Percentiles rank a stretch among this genome's conserved stretches.
Evolutionary conservation across 2,797 vertebrate species (phyloP).

Genomic region (Typhlichthys eigenmanni): DNA sequence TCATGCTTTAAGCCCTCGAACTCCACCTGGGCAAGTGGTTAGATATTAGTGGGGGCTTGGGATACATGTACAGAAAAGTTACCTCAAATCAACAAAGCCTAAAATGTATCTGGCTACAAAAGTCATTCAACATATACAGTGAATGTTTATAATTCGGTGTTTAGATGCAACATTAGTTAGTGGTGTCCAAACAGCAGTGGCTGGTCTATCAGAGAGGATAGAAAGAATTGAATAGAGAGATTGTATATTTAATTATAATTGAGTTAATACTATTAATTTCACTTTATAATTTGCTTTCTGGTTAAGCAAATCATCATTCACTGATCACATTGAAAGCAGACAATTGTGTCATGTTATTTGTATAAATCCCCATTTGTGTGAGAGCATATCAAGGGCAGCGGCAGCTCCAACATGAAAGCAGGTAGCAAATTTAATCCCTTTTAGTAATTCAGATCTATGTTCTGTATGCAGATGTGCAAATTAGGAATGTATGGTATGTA

Average conservation of each 20-base stretch:
- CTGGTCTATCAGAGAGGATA: neutral
- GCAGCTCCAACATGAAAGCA: conserved; percentile 22
- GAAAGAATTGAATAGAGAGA: conserved; percentile 1
- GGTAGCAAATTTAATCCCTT: conserved; percentile 21
- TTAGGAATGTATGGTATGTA: conserved; percentile 1
- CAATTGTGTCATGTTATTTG: conserved; percentile 23
- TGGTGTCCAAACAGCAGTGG: conserved; percentile 4
- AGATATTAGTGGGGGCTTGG: neutral
- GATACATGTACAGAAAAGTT: neutral
- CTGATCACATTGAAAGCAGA: conserved; percentile 10
- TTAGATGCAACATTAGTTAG: neutral
- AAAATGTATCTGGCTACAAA: neutral
- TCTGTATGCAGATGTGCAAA: conserved; percentile 15
- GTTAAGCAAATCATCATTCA: conserved; percentile 34
- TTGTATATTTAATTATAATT: neutral
- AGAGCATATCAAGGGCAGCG: conserved; percentile 17
- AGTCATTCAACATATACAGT: too few relatives aligned
- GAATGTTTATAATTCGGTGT: too few relatives aligned
- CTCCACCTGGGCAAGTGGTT: conserved; percentile 82
- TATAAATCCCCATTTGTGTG: conserved; percentile 19
- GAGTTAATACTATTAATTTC: conserved; percentile 29
- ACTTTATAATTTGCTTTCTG: conserved; percentile 23
- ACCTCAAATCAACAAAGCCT: neutral
- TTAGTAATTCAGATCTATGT: conserved; percentile 21
- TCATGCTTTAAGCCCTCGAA: conserved; percentile 96